Evolutionary conservation across 1,140 invertebrate genomes (phyloP), one percentile per base, ranked within the genome.

Genomic region (Protaetia brevitarsis): DNA sequence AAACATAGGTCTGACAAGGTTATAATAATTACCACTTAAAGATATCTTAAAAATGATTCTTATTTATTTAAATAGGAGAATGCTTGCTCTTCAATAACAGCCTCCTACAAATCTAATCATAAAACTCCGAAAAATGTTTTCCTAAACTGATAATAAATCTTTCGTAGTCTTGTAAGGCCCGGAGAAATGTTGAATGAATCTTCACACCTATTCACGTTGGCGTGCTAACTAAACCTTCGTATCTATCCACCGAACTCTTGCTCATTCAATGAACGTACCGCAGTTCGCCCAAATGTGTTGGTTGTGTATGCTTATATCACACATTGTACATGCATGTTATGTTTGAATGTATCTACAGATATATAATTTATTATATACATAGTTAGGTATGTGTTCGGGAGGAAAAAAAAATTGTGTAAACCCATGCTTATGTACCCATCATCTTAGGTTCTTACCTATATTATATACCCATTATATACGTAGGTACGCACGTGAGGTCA

Each of bases 401-500:
- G 3, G 34, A 13, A 23, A 23, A 51, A 10, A 51, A 10, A 51
- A 19, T 10, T 51, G 26, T 51, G 5, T 10, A 10, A 10, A 19
- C 19, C 5, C 16, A 45, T 19, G 13, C 37, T n/a, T 13, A 45
- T n/a, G 6, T 51, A 51, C 26, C 19, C 19, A 19, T 51, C 16
- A 16, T n/a, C n/a, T n/a, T n/a, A n/a, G n/a, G n/a, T n/a, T n/a
- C n/a, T n/a, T n/a, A n/a, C n/a, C 21, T 51, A 51, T 23, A 51
- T 59, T 29, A 57, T 60, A 45, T 45, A 65, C n/a, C n/a, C n/a
- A n/a, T n/a, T n/a, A n/a, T n/a, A n/a, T n/a, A n/a, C n/a, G 65
- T 62, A 67, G 65, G 68, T 69, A 51, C 19, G 62, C 68, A 62
- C 57, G 60, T 63, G 64, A 57, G 68, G 68, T 63, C 66, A 68